Conservation (phyloP, 2,888 invertebrate species). For the Drosophila neutralis region DNA sequence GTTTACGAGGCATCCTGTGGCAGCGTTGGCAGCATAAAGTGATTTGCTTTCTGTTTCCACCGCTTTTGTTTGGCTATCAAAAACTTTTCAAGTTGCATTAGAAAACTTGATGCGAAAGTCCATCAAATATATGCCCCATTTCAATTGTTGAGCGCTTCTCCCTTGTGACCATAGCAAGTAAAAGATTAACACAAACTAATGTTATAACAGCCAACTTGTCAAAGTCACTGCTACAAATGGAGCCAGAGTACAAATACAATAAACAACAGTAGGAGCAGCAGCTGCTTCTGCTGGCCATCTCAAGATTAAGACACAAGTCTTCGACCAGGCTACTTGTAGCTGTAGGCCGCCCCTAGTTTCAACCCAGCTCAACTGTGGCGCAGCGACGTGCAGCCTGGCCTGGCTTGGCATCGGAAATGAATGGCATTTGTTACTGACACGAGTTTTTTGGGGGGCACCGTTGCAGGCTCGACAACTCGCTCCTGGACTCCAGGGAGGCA, state of each 20-base stretch:
- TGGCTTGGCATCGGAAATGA: conserved; percentile 69
- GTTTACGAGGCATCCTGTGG: conserved; percentile 74
- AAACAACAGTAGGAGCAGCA: conserved; percentile 49
- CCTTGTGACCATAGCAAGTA: conserved; percentile 59
- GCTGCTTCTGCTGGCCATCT: conserved; percentile 42
- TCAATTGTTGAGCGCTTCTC: conserved; percentile 49
- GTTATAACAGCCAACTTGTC: conserved; percentile 73
- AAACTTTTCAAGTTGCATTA: conserved; percentile 75
- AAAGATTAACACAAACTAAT: conserved; percentile 74
- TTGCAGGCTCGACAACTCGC: conserved; percentile 16
- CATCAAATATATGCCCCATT: conserved; percentile 62
- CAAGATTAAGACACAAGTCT: conserved; percentile 51
- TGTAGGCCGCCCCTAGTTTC: conserved; percentile 12
- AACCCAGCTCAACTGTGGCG: conserved; percentile 48
- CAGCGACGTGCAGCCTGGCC: conserved; percentile 60
- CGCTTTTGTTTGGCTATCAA: conserved; percentile 66
- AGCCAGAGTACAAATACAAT: conserved; percentile 41
- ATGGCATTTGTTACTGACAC: conserved; percentile 74
- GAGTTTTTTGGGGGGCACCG: conserved; percentile 14
- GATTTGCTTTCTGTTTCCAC: conserved; percentile 64
- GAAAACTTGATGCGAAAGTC: conserved; percentile 60
- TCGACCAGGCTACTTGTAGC: conserved; percentile 22
- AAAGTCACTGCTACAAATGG: conserved; percentile 60
- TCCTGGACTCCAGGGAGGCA: conserved; percentile 13
- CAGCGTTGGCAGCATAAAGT: conserved; percentile 64